Conservation (phyloP, 2,888 invertebrate genomes). For the Caenorhabditis japonica region DNA sequence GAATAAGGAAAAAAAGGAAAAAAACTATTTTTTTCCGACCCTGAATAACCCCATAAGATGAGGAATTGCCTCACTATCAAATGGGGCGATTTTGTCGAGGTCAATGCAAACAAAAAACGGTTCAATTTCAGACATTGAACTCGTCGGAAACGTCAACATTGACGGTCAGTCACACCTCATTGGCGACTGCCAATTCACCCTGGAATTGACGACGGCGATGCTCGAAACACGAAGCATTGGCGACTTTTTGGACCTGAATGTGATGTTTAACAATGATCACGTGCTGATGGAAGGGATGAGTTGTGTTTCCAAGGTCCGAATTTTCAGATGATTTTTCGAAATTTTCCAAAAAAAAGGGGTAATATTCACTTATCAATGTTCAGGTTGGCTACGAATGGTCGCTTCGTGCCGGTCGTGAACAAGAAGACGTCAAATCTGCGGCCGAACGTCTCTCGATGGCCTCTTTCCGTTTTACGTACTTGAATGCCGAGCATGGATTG, state of each 20-base stretch:
- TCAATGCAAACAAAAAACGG: not conserved
- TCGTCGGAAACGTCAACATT: constrained; percentile 56
- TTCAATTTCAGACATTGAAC: constrained; percentile 51
- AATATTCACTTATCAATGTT: not conserved
- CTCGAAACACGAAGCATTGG: constrained; percentile 38
- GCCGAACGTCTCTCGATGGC: constrained; percentile 50
- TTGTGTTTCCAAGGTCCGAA: constrained; percentile 22
- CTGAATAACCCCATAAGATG: too few species aligned
- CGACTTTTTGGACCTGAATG: constrained; percentile 58
- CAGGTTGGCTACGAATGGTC: constrained; percentile 61
- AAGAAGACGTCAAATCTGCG: constrained; percentile 53
- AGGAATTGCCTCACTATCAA: too few species aligned
- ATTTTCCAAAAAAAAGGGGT: too few species aligned
- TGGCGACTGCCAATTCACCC: constrained; percentile 41
- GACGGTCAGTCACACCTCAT: constrained; percentile 49
- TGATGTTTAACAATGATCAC: constrained; percentile 63
- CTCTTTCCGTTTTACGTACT: constrained; percentile 53
- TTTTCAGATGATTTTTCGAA: not conserved
- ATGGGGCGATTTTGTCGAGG: too few species aligned
- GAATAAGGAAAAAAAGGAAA: too few species aligned
- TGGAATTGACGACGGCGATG: constrained; percentile 31
- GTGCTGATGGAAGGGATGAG: constrained; percentile 53
- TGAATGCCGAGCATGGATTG: constrained; percentile 55
- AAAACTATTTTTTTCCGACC: too few species aligned
- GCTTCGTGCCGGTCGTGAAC: constrained; percentile 58